Base-by-base conservation (phyloP, 2,113 vertebrate genomes). In the Syngnathus floridae region DNA sequence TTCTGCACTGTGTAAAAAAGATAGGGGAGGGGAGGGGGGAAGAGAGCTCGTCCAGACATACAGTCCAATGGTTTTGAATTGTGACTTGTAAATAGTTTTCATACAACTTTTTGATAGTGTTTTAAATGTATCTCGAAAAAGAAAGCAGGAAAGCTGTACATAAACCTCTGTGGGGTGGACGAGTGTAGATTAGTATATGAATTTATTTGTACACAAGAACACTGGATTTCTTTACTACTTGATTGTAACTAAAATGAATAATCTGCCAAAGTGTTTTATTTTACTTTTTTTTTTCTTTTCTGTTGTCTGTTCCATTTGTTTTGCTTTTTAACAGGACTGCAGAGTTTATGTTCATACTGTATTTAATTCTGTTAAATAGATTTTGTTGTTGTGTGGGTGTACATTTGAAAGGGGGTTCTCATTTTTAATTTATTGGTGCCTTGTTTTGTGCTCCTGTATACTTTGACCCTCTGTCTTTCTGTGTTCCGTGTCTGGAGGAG, bases 241-340 rank as follows among this genome's bases (percentile, higher is more conserved):
- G 91, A 92, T 91, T 91, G 90, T 92, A 91, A 92, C 90, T 90
- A 87, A 89, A 89, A 90, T 90, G 89, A 90, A 91, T 90, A 91
- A 90, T 91, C 90, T 90, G 87, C 91, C 91, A 92, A 92, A 91
- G 91, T 91, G 88, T 88, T 91, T 86, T 79, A 61, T 82, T 86
- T 80, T 38, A 81, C 66, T 65, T 82, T 31, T 2, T 81, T 64
- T 84, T 64, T 83, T 22, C n/a, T 22, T 1, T 22, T 69, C 52
- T 49, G 65, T 80, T 54, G 65, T 80, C 56, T 70, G 69, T 83
- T 84, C 75, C 40, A 0, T 74, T 73, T 80, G 62, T 82, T 31
- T 82, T 75, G 83, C 76, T 82, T 88, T 88, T 88, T 92, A 91
- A 91, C 89, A 85, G 80, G 79, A 73, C 81, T 72, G 79, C 77